A percentile compares a stretch with the other conserved stretches of the same genome.
Evolutionary conservation across 2,113 vertebrate genomes (phyloP).

Genomic region (Mixornis gularis): DNA sequence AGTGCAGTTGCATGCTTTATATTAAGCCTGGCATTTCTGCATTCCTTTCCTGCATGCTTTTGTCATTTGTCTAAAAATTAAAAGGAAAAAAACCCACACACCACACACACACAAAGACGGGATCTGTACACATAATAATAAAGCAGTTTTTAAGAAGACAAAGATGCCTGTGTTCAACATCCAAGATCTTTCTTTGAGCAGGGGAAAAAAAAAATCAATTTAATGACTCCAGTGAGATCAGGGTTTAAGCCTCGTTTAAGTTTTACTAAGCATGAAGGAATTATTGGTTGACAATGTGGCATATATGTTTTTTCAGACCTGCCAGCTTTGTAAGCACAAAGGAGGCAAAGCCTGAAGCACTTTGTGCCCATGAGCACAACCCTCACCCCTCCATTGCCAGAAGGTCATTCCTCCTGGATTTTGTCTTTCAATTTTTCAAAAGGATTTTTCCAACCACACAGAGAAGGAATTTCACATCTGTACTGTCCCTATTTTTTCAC

Average conservation of each 20-base stretch:
- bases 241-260: slow-evolving; percentile 58
- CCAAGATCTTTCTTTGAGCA: slow-evolving; percentile 57
- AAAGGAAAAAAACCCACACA: slow-evolving; percentile 54
- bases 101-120: slow-evolving; percentile 56
- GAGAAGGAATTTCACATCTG: slow-evolving; percentile 35
- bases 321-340: background rate
- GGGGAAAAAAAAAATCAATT: slow-evolving; percentile 33
- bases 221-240: slow-evolving; percentile 63
- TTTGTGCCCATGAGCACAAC: background rate
- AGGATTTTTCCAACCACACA: slow-evolving; percentile 36
- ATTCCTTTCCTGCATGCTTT: slow-evolving; percentile 66
- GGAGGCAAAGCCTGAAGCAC: background rate
- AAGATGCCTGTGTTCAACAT: slow-evolving; percentile 66
- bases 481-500: slow-evolving; percentile 17
- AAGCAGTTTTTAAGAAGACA: slow-evolving; percentile 65
- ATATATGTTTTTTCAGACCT: background rate
- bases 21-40: slow-evolving; percentile 62
- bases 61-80: slow-evolving; percentile 66
- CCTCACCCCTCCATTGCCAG: background rate
- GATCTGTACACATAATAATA: slow-evolving; percentile 68
- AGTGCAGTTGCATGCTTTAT: slow-evolving; percentile 58
- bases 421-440: slow-evolving; percentile 12
- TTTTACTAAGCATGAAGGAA: slow-evolving; percentile 66
- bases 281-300: slow-evolving; percentile 50
- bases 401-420: slow-evolving; percentile 18